Evolutionary conservation across 2,797 vertebrate species (phyloP).

Genomic region (Helostoma temminkii): DNA sequence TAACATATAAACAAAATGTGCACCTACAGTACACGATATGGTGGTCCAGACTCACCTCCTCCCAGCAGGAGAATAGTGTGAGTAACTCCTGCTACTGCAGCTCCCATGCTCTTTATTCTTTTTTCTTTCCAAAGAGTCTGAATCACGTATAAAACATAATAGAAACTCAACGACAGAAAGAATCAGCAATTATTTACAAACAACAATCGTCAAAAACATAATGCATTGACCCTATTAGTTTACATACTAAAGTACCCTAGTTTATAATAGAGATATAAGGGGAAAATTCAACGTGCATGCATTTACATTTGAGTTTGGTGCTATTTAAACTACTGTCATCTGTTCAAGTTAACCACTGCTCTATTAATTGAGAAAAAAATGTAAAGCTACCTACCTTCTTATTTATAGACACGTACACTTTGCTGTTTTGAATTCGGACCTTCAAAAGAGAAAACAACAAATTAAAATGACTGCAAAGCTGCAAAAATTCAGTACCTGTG

Average conservation of each 20-base stretch:
- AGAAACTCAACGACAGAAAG: neutral
- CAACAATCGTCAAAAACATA: neutral
- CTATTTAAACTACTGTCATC: too few species aligned
- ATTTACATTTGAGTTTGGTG: too few species aligned
- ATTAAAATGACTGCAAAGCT: neutral
- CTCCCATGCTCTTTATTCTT: conserved; percentile 77
- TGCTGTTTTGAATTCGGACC: conserved; percentile 86
- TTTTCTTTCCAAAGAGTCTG: conserved; percentile 76
- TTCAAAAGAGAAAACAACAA: conserved; percentile 54
- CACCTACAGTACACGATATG: too few species aligned
- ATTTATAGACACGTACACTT: conserved; percentile 85
- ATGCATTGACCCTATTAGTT: too few species aligned
- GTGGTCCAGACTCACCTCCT: conserved; percentile 77
- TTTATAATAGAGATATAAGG: too few species aligned
- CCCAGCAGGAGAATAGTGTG: conserved; percentile 80
- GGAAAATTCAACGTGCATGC: too few species aligned
- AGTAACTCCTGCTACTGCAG: conserved; percentile 54
- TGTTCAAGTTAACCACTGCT: neutral
- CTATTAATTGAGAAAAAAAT: neutral
- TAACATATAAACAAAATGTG: neutral
- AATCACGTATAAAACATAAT: conserved; percentile 29
- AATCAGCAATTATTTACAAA: neutral
- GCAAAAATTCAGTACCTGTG: neutral
- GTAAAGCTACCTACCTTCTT: conserved; percentile 79
- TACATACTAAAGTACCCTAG: too few species aligned